Base-by-base conservation (phyloP, 2,797 vertebrate species). In the Hylomyscus alleni region DNA sequence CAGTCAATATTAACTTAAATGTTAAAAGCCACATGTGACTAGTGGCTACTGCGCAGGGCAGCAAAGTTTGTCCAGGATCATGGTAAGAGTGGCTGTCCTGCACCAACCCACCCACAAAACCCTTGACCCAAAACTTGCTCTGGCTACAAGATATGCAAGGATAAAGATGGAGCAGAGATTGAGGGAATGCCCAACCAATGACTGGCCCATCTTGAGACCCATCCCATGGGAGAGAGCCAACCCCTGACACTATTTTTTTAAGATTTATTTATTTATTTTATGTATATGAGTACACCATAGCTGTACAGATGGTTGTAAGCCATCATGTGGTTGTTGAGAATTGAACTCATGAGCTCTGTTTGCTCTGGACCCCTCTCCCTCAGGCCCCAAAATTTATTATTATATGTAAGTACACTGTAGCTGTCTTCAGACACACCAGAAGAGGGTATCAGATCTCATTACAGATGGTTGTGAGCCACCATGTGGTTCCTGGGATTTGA, bases 1-100 rank as follows among this genome's bases (percentile, higher is more conserved):
- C 83, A 78, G 78, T 47, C 72, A 75, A 67, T 93, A 86, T 56
- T 83, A 56, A 96, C 7, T 20, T 93, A 86, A 84, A 90, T 20
- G 26, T 60, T 85, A 94, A 54, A 44, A 93, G 37, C 44, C n/a
- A 56, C 76, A 22, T n/a, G 3, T 40, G 3, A 44, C 80, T 50
- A 69, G 37, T 65, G 52, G 54, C 19, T 83, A 52, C 58, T 29
- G 12, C 77, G 34, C 3, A 15, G 15, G 10, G 89, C 31, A 76
- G 10, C 60, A 12, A 26, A 60, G 29, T n/a, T 84, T 78, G 22
- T 24, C 34, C n/a, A 26, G 31, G 31, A 24, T 80, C 76, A 47
- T 37, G 81, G 29, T 37, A 80, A 47, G 50, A 58, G 19, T 67
- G 24, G 52, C 37, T 44, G 37, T 22, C 40, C 26, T 52, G 69